Evolutionary conservation across 2,797 vertebrate genomes (phyloP), one percentile per base, ranked within the genome.

Genomic region (Protosalanx chinensis): DNA sequence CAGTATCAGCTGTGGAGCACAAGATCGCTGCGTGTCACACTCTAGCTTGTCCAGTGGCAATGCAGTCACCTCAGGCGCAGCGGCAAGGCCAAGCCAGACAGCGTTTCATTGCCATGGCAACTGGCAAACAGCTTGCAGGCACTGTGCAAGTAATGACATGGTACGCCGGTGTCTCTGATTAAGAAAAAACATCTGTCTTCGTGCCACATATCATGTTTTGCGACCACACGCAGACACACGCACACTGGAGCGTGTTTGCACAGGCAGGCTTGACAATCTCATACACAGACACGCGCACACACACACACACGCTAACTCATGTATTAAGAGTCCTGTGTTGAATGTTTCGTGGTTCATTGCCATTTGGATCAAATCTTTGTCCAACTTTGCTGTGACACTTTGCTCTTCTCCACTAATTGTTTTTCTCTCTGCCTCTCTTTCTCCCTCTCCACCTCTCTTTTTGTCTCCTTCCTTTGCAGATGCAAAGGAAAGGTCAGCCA

Each of bases 401-500:
- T 59, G 53, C 41, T 12, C 41, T 46, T 13, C 10, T 57, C 6
- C 16, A 18, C 53, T 74, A 10, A 59, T 62, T 67, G n/a, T 27
- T 41, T 72, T 33, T 59, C 53, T 59, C 53, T 33, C 23, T 27
- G 23, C 23, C 23, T 27, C 27, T 49, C 37, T 51, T 62, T 66
- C 37, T 8, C 70, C 70, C 68, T 73, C 5, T 32, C 46, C 41
- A 62, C n/a, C 53, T 49, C 10, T 30, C 5, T 68, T 73, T 67
- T 33, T 57, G 46, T 30, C 41, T 66, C 30, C 57, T 71, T 59
- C 62, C 64, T 70, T 70, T 78, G 16, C 79, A 94, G 92, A 91
- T 84, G 90, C 89, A 3, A 90, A 88, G 71, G 93, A 96, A 85
- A 92, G 96, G 63, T 84, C 83, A 0, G 86, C 91, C 74, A 92